phyloP scores from a whole-genome alignment of 2,113 vertebrate species.

The Crotalus viridis region DNA sequence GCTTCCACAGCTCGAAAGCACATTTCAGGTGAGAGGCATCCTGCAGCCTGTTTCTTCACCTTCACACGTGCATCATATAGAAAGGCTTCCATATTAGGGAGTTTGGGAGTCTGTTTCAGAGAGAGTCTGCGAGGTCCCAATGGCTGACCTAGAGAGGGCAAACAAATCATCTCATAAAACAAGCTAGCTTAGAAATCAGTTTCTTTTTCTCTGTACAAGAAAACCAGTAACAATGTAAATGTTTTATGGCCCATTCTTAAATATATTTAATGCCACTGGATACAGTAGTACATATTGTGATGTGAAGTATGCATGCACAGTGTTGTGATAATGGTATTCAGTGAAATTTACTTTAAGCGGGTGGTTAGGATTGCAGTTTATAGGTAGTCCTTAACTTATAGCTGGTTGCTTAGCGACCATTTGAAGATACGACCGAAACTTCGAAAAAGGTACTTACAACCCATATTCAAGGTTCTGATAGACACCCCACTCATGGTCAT shows the following conservation, averaged over 20 bases:
- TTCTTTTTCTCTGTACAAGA: not conserved
- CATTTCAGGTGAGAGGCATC: conserved; percentile 79
- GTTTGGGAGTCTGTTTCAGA: conserved; percentile 52
- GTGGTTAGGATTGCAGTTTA: not conserved
- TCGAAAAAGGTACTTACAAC: not conserved
- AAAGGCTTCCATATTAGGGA: conserved; percentile 70
- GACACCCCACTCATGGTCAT: not conserved
- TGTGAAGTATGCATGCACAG: not conserved
- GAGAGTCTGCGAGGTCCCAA: conserved; percentile 74
- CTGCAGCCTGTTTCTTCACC: conserved; percentile 69
- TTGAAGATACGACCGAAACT: not conserved
- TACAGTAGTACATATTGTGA: not conserved
- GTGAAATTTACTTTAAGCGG: not conserved
- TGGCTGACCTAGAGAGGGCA: conserved; percentile 65
- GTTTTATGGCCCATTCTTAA: not conserved
- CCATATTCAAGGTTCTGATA: not conserved
- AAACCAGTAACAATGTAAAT: not conserved
- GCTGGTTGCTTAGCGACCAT: not conserved
- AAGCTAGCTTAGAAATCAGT: not conserved
- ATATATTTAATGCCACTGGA: not conserved
- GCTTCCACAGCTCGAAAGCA: conserved; percentile 82
- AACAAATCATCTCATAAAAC: not conserved
- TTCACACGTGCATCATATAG: conserved; percentile 65
- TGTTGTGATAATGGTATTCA: not conserved
- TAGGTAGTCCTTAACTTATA: not conserved